These are phyloP conservation scores for Mirounga angustirostris DNA, from an alignment of 2,113 vertebrate species.

Conservation along the genomic window DNA sequence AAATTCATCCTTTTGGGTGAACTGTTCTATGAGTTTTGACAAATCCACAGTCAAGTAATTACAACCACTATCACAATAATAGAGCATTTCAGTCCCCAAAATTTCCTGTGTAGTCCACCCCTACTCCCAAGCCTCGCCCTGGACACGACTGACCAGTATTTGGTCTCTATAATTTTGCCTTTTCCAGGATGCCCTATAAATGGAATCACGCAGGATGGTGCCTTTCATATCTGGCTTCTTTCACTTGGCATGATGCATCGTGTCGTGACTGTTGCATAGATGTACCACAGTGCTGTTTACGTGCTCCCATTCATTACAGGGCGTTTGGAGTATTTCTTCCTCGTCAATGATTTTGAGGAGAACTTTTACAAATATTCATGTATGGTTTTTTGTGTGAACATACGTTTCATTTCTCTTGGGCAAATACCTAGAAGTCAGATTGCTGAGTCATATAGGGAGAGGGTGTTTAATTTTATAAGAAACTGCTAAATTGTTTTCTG, in stretches of 20 bases:
- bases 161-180: not conserved
- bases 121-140: too few relatives aligned
- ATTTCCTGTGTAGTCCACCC: not conserved
- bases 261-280: fast-evolving
- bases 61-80: not conserved
- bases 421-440: not conserved
- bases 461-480: not conserved
- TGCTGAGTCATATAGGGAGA: not conserved
- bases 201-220: not conserved
- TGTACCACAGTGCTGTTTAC: not conserved
- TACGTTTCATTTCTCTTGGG: not conserved
- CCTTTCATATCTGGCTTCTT: not conserved
- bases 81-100: not conserved
- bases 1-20: not conserved
- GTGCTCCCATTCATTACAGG: not conserved
- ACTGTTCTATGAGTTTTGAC: not conserved
- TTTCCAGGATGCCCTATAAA: not conserved
- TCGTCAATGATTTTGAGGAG: not conserved
- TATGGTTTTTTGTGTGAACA: not conserved
- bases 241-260: not conserved
- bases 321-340: not conserved
- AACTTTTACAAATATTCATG: not conserved
- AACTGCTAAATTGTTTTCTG: not conserved
- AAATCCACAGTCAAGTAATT: not conserved
- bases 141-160: not conserved